A percentile compares a stretch with the other conserved stretches of the same genome.
Evolutionary conservation across 1,140 invertebrate species (phyloP).

Genomic region (Microplitis mediator): DNA sequence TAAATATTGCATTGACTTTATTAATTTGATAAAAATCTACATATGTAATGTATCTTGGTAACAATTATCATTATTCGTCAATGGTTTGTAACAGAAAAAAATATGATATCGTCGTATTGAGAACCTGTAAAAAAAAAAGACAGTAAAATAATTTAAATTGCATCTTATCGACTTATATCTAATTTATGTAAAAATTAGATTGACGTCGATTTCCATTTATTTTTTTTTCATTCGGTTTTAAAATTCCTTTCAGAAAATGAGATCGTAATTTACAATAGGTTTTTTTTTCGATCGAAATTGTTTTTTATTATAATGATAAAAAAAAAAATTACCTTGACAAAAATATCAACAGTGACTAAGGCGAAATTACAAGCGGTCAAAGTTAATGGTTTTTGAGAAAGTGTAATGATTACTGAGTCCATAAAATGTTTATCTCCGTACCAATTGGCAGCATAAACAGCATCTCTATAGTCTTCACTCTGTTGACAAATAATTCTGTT

Average conservation of each 20-base stretch:
- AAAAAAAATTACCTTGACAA: not conserved
- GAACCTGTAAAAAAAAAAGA: not conserved
- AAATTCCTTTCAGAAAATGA: no score
- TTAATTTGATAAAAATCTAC: no score
- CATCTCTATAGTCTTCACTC: not conserved
- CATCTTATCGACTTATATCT: no score
- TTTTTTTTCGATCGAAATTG: no score
- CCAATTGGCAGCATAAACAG: not conserved
- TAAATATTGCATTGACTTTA: no score
- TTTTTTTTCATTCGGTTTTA: no score
- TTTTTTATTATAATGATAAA: no score
- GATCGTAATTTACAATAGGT: no score
- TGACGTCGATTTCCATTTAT: no score
- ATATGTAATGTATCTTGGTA: not conserved
- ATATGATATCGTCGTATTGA: conserved; percentile 25
- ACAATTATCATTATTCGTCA: not conserved
- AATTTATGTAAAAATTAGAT: no score
- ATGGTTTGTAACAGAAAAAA: conserved; percentile 21
- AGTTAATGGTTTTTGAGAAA: not conserved
- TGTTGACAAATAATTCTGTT: not conserved
- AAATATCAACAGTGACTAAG: not conserved
- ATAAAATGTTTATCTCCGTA: not conserved
- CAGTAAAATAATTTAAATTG: no score
- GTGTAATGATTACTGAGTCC: not conserved
- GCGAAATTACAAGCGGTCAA: not conserved